Evolutionary conservation across 2,113 vertebrate species (phyloP), one percentile per base, ranked within the genome.

Genomic region (Cyprinodon tularosa): DNA sequence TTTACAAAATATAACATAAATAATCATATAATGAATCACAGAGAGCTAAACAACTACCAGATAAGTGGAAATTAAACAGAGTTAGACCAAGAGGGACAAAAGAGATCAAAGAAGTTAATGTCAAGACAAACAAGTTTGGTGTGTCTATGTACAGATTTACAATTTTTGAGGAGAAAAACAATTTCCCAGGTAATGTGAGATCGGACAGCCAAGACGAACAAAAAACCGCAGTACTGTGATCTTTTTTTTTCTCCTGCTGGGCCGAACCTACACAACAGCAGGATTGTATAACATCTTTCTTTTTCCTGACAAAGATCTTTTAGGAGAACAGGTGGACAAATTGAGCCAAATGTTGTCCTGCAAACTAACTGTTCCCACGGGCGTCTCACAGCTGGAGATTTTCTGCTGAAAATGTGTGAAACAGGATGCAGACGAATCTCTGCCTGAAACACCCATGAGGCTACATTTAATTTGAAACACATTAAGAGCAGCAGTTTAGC

Each of bases 371-470:
- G 50, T 53, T 53, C 50, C 50, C 50, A 53, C 50, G 20, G 17
- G 50, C 10, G n/a, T 57, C 50, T n/a, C 50, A 57, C 50, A 57
- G 50, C 50, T 64, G 15, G 37, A 64, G 62, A 65, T 65, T 65
- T 44, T 65, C 39, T 42, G 39, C 39, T 42, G 63, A n/a, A 65
- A 42, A 20, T 44, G 62, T 64, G 39, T n/a, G 39, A 57, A 38
- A 64, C 15, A 14, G 37, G 38, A 12, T 38, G 62, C 7, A 40
- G 62, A 39, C 37, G 40, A 20, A 38, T 10, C 7, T 53, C 50
- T 57, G 20, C n/a, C 8, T 64, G 38, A 13, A 15, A 17, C 3
- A 20, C 38, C 9, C 37, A 64, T 6, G 20, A 44, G 17, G 39
- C 38, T 62, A 13, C 5, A 14, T 38, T 62, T 62, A 2, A 7